Evolutionary conservation across 2,113 vertebrate genomes (phyloP).

Genomic region (Syngnathus floridae): DNA sequence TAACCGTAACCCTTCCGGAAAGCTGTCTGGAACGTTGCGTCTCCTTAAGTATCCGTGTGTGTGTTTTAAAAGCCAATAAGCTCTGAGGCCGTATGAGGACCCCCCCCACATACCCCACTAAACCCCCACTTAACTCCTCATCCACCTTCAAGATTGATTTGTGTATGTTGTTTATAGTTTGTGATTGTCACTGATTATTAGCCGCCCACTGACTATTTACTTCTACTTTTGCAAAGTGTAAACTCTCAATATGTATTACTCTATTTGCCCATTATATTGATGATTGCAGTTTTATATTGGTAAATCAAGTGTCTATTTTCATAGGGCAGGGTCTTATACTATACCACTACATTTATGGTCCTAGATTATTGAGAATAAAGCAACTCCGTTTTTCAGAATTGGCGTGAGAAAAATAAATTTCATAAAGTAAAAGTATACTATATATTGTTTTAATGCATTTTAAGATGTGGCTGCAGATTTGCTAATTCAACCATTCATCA

Average conservation of each 20-base stretch:
- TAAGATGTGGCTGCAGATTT: slow-evolving; percentile 3
- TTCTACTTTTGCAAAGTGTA: not conserved
- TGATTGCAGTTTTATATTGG: too few species aligned
- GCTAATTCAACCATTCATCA: not conserved
- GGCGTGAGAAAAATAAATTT: too few species aligned
- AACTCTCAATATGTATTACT: too few species aligned
- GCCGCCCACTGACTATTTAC: not conserved
- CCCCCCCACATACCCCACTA: not conserved
- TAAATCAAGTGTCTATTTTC: too few species aligned
- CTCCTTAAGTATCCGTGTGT: slow-evolving; percentile 40
- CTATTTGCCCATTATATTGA: too few species aligned
- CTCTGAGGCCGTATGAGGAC: slow-evolving; percentile 9
- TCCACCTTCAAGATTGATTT: not conserved
- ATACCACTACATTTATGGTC: too few species aligned
- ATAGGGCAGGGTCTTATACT: too few species aligned
- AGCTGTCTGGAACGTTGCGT: slow-evolving; percentile 40
- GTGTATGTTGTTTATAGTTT: not conserved
- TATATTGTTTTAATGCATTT: not conserved
- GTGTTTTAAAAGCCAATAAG: slow-evolving; percentile 11
- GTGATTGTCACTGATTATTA: not conserved
- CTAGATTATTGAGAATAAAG: too few species aligned
- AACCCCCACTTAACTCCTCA: not conserved
- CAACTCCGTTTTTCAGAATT: too few species aligned
- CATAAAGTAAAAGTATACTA: not conserved
- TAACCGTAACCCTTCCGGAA: too few species aligned